Percentiles rank a stretch among this genome's conserved stretches.
Evolutionary conservation across 2,113 vertebrate genomes (phyloP).

Genomic region (Phalacrocorax carbo): DNA sequence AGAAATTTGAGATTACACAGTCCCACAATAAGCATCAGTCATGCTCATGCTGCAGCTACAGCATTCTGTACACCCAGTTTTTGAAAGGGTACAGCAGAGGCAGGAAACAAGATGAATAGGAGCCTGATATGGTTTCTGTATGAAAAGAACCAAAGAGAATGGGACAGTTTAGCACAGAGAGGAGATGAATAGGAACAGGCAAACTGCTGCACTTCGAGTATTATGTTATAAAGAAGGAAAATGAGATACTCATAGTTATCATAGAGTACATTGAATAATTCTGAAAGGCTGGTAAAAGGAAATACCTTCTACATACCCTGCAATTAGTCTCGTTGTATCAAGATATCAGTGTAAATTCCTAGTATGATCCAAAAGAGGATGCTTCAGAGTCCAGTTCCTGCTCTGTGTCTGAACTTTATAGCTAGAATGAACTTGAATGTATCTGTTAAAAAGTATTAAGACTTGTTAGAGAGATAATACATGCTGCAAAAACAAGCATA

Average conservation of each 20-base stretch:
- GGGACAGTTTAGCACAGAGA: background rate
- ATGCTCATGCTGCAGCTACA: background rate
- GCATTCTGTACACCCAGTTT: background rate
- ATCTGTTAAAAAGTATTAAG: background rate
- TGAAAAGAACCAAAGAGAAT: constrained; percentile 6
- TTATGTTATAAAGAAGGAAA: background rate
- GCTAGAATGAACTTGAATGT: background rate
- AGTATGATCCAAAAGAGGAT: background rate
- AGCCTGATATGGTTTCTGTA: background rate
- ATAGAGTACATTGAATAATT: background rate
- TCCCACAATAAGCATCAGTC: constrained; percentile 26
- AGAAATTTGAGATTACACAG: background rate
- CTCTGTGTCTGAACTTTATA: background rate
- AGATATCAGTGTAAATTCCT: background rate
- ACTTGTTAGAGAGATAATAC: background rate
- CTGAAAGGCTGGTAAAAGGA: background rate
- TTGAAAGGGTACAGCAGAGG: background rate
- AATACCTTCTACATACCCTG: background rate
- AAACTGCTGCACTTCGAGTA: background rate
- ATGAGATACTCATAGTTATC: background rate
- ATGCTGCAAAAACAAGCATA: background rate
- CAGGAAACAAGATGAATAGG: constrained; percentile 31
- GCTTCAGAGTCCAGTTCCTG: background rate
- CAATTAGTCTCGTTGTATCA: background rate
- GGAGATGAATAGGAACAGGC: background rate